Percentiles rank a stretch among this genome's conserved stretches.
Evolutionary conservation across 2,888 invertebrate species (phyloP).

Genomic region (Phengaris arion): DNA sequence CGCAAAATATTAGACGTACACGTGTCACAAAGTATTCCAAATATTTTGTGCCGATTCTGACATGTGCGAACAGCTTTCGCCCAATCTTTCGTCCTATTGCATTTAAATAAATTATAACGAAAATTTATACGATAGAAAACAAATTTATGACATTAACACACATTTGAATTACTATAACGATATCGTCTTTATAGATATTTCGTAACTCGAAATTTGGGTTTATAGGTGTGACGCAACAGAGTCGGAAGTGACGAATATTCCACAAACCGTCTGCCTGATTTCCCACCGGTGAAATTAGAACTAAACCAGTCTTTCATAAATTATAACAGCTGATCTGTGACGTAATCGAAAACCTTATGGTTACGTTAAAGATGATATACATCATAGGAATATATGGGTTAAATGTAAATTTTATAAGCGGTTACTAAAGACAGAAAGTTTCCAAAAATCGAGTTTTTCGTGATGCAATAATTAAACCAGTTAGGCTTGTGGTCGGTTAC

Average conservation of each 20-base stretch:
- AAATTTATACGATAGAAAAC: constrained; percentile 2
- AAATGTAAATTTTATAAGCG: constrained; percentile 44
- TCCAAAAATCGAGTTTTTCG: constrained; percentile 24
- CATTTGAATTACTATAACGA: constrained; percentile 19
- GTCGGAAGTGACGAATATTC: constrained; percentile 15
- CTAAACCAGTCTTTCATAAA: constrained; percentile 49
- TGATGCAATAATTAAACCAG: constrained; percentile 29
- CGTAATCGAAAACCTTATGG: constrained; percentile 21
- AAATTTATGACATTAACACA: constrained; percentile 14
- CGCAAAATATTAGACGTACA: background rate
- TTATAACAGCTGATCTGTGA: constrained; percentile 38
- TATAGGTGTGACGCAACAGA: constrained; percentile 19
- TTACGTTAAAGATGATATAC: constrained; percentile 49
- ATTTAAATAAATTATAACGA: constrained; percentile 23
- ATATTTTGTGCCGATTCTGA: background rate
- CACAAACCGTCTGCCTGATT: constrained; percentile 38
- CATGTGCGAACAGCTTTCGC: background rate
- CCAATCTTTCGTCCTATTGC: constrained; percentile 24
- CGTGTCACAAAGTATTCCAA: background rate
- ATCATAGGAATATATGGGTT: constrained; percentile 43
- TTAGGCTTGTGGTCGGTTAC: constrained; percentile 1
- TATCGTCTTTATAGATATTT: constrained; percentile 15
- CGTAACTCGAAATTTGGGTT: constrained; percentile 23
- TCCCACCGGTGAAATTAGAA: constrained; percentile 55
- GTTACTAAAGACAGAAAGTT: constrained; percentile 35